Conservation (phyloP, 92 coral and sea anemone genomes). For the Phenganax marumi region DNA sequence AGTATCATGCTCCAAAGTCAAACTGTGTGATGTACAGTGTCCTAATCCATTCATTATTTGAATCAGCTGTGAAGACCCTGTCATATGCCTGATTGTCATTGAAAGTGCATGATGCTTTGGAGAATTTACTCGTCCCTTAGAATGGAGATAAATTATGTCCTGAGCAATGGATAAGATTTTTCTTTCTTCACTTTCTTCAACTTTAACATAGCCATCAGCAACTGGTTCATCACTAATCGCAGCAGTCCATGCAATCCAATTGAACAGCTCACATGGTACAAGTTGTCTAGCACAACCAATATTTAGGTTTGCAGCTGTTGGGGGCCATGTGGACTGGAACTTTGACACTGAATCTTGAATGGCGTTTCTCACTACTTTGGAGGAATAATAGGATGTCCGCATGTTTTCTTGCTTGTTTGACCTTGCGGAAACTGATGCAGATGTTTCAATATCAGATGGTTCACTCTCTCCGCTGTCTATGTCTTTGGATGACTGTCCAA, state of each 20-base stretch:
- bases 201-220: conserved; percentile 24
- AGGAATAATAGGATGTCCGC: conserved; percentile 25
- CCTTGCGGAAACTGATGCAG: not conserved
- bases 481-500: not conserved
- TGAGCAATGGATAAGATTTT: conserved; percentile 40
- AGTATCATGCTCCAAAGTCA: conserved; percentile 25
- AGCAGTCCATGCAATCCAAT: conserved; percentile 42
- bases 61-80: conserved; percentile 31
- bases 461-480: conserved; percentile 10
- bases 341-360: conserved; percentile 17
- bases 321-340: conserved; percentile 24
- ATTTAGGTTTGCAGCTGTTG: conserved; percentile 36
- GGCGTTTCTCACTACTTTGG: conserved; percentile 15
- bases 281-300: conserved; percentile 22
- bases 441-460: not conserved
- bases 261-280: conserved; percentile 24
- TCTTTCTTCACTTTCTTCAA: conserved; percentile 16
- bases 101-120: conserved; percentile 43
- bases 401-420: conserved; percentile 28
- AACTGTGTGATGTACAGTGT: conserved; percentile 30
- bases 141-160: conserved; percentile 24
- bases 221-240: conserved; percentile 25
- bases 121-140: conserved; percentile 26
- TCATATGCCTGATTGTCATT: conserved; percentile 40
- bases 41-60: conserved; percentile 30